phyloP scores from a whole-genome alignment of 2,888 invertebrate genomes.

The Synergus japonicus region DNA sequence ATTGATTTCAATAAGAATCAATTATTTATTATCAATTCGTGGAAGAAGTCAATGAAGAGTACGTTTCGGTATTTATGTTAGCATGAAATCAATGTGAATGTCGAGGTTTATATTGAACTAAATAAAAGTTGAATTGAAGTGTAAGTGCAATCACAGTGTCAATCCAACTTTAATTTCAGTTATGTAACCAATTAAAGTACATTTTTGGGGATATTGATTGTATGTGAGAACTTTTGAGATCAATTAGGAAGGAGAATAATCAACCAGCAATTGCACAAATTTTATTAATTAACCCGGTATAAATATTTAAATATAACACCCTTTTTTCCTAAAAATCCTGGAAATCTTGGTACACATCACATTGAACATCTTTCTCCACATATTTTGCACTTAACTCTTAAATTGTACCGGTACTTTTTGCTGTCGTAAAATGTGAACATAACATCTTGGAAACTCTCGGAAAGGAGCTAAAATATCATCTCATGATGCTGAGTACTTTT shows the following conservation, averaged over 20 bases:
- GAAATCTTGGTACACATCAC: not conserved
- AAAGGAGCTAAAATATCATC: slow-evolving; percentile 5
- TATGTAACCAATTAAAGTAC: not conserved
- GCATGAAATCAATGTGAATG: not conserved
- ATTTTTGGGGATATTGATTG: not conserved
- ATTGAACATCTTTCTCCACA: not conserved
- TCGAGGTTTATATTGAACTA: not conserved
- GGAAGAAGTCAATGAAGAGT: slow-evolving; percentile 1
- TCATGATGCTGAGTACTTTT: not conserved
- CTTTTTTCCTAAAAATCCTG: not conserved
- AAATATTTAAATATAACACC: no score
- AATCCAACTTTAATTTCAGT: not conserved
- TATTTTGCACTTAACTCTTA: not conserved
- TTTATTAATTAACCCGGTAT: no score
- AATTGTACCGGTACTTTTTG: not conserved
- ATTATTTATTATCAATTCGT: slow-evolving; percentile 20
- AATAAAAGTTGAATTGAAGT: not conserved
- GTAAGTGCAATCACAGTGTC: not conserved
- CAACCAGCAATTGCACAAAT: no score
- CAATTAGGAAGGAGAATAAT: not conserved
- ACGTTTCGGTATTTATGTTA: not conserved
- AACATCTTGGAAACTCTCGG: not conserved
- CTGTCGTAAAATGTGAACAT: not conserved
- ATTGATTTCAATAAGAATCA: slow-evolving; percentile 11
- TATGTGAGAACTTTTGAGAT: not conserved